Evolutionary conservation across 1,140 invertebrate species (phyloP).

Genomic region (Apis mellifera): DNA sequence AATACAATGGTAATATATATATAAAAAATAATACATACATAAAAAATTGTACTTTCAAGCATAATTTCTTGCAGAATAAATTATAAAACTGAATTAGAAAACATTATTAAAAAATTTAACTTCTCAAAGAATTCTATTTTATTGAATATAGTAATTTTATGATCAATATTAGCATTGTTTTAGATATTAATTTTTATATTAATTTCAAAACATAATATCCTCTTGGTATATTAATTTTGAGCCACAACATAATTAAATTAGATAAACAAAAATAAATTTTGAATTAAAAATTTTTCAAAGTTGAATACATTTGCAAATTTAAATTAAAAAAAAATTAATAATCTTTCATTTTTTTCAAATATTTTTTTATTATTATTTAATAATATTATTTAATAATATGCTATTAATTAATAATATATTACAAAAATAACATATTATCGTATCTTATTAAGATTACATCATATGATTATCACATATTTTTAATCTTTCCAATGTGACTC

Average conservation of each 20-base stretch:
- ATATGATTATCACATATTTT: neutral
- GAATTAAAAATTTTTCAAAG: neutral
- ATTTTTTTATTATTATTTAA: neutral
- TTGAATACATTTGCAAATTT: neutral
- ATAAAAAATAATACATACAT: too few species aligned
- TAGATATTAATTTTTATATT: neutral
- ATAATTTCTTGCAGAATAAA: neutral
- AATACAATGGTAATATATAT: too few species aligned
- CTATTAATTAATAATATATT: neutral
- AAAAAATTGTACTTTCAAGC: too few species aligned
- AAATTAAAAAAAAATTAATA: neutral
- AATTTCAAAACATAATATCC: neutral
- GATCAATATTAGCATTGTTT: too few species aligned
- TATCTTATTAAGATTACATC: too few species aligned
- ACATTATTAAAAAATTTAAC: neutral
- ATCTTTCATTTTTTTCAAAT: neutral
- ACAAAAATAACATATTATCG: neutral
- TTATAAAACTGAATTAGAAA: neutral
- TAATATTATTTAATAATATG: neutral
- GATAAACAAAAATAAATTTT: too few species aligned
- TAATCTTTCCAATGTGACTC: slow-evolving; percentile 21
- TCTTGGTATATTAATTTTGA: too few species aligned
- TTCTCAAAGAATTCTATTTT: neutral
- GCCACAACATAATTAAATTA: too few species aligned
- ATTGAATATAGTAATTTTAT: too few species aligned